Evolutionary conservation across 2,888 invertebrate genomes (phyloP).

Genomic region (Crossocerus cetratus): DNA sequence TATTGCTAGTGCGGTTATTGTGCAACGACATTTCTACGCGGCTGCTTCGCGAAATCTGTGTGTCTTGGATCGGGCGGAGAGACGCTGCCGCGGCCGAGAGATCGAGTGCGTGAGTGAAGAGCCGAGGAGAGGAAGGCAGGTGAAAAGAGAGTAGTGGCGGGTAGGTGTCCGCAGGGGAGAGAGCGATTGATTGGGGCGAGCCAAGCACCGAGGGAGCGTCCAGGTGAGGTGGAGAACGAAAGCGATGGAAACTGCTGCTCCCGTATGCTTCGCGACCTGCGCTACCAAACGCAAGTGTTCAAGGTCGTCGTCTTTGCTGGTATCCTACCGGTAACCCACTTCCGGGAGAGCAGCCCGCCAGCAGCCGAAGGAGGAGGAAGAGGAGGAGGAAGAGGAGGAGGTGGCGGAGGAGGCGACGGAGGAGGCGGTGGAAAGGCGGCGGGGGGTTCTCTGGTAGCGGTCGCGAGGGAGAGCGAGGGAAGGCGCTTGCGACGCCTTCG

Average conservation of each 20-base stretch:
- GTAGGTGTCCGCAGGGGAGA: background rate
- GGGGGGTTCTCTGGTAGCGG: too few relatives aligned
- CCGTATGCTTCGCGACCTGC: conserved; percentile 17
- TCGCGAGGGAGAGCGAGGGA: too few relatives aligned
- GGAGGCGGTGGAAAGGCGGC: background rate
- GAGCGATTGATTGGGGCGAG: conserved; percentile 12
- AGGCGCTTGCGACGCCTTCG: conserved; percentile 1
- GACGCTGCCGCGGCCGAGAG: conserved; percentile 7
- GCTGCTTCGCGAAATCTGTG: conserved; percentile 39
- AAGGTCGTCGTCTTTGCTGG: conserved; percentile 41
- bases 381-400: too few relatives aligned
- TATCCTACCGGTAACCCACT: conserved; percentile 45
- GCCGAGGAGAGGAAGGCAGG: conserved; percentile 26
- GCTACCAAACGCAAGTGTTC: conserved; percentile 41
- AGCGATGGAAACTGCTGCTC: conserved; percentile 31
- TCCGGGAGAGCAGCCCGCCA: conserved; percentile 29
- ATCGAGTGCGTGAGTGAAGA: background rate
- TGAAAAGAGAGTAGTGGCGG: conserved; percentile 4
- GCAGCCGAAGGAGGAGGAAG: background rate
- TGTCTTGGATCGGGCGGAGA: conserved; percentile 14
- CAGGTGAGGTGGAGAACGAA: conserved; percentile 7
- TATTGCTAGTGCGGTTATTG: conserved; percentile 33
- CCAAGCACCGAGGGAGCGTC: background rate
- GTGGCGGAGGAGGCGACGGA: background rate
- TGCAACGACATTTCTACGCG: conserved; percentile 54